Evolutionary conservation across 35 echinoderm and acorn worm species (phyloP).

Genomic region (Anneissia japonica): DNA sequence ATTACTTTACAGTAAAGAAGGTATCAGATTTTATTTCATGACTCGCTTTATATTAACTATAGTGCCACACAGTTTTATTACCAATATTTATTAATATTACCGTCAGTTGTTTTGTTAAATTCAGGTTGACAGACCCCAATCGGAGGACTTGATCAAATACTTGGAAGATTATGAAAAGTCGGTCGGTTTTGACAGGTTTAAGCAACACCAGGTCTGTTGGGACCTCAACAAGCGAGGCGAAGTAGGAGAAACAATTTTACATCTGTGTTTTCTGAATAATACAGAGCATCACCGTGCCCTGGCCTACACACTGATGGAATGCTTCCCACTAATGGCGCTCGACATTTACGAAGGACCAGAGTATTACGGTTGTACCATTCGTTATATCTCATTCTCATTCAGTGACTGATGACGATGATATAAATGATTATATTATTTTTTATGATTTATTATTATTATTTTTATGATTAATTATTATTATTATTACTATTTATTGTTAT

Average conservation of each 20-base stretch:
- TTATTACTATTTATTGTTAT: too few relatives aligned
- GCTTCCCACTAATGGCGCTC: slow-evolving; percentile 50
- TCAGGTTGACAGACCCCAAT: neutral
- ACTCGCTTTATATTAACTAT: neutral
- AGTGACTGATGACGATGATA: neutral
- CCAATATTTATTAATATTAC: neutral
- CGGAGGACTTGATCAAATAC: slow-evolving; percentile 47
- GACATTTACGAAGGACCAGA: slow-evolving; percentile 88
- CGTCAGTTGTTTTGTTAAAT: neutral
- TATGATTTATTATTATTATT: too few relatives aligned
- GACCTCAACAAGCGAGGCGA: slow-evolving; percentile 69
- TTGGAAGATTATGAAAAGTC: slow-evolving; percentile 33
- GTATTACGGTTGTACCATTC: slow-evolving; percentile 62
- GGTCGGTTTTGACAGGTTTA: slow-evolving; percentile 53
- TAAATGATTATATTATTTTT: neutral
- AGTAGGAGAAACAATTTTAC: slow-evolving; percentile 88
- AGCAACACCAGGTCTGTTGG: slow-evolving; percentile 66
- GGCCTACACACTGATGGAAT: slow-evolving; percentile 50
- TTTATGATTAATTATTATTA: too few relatives aligned
- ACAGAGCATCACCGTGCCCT: slow-evolving; percentile 59
- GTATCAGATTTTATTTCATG: neutral
- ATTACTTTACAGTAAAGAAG: slow-evolving; percentile 20
- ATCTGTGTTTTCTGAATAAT: slow-evolving; percentile 82
- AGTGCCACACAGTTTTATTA: neutral
- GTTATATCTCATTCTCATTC: neutral